Evolutionary conservation across 2,888 invertebrate genomes (phyloP).

Genomic region (Stegophylla sp.): DNA sequence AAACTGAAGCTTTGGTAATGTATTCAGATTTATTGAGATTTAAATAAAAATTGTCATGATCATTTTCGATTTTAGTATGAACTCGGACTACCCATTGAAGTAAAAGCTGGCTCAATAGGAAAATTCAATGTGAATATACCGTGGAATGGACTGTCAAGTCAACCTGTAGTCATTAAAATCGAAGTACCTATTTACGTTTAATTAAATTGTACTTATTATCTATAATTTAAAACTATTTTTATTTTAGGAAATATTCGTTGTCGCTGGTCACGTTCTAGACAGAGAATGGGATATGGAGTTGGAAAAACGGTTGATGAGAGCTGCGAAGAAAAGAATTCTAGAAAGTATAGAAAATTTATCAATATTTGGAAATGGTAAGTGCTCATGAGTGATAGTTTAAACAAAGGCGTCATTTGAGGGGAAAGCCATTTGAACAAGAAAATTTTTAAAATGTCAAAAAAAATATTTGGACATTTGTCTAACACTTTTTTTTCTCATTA

Average conservation of each 20-base stretch:
- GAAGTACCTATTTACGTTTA: slow-evolving; percentile 66
- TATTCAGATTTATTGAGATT: slow-evolving; percentile 27
- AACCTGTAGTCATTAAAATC: slow-evolving; percentile 75
- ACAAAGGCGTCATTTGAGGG: no score
- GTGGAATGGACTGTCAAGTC: slow-evolving; percentile 78
- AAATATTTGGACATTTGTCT: no score
- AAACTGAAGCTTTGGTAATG: slow-evolving; percentile 80
- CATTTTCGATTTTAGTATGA: slow-evolving; percentile 72
- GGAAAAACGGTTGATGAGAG: slow-evolving; percentile 76
- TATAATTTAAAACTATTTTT: background rate
- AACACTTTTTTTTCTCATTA: no score
- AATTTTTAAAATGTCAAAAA: no score
- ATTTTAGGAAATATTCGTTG: slow-evolving; percentile 72
- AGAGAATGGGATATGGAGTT: slow-evolving; percentile 76
- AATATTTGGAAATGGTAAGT: slow-evolving; percentile 44
- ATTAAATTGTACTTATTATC: background rate
- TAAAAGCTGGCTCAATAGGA: slow-evolving; percentile 81
- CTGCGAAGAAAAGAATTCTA: slow-evolving; percentile 72
- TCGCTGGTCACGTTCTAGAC: slow-evolving; percentile 77
- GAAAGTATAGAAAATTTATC: slow-evolving; percentile 58
- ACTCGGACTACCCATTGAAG: slow-evolving; percentile 80
- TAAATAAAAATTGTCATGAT: background rate
- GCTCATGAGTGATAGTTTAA: no score
- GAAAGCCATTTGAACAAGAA: no score
- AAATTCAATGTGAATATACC: slow-evolving; percentile 78